Percentiles rank a stretch among this genome's conserved stretches.
These are phyloP conservation scores for Calypte anna DNA, from an alignment of 2,113 vertebrate species.

Conservation along the genomic window DNA sequence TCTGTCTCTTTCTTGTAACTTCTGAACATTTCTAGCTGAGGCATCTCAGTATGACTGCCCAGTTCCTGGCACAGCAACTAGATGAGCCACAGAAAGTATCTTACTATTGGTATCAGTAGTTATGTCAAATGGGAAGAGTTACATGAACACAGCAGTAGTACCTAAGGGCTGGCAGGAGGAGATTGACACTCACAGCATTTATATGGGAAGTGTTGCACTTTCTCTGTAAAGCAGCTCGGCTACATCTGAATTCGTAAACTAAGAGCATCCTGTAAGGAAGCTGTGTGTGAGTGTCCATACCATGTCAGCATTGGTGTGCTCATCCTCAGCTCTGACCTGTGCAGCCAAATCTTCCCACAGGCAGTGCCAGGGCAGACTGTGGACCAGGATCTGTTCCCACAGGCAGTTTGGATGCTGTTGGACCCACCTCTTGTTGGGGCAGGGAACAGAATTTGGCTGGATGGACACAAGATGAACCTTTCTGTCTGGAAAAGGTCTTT, in stretches of 20 bases:
- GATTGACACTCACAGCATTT: neutral
- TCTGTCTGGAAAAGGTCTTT: neutral
- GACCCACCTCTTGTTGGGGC: neutral
- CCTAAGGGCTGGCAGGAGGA: neutral
- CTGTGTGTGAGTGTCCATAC: no score
- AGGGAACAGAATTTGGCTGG: neutral
- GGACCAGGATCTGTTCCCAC: neutral
- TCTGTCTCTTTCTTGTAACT: neutral
- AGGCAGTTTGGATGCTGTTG: neutral
- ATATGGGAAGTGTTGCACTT: neutral
- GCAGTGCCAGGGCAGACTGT: fast-evolving
- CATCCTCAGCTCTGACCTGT: neutral
- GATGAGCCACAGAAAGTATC: neutral
- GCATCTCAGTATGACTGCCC: neutral
- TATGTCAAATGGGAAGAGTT: neutral
- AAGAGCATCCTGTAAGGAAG: neutral
- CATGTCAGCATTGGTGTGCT: neutral
- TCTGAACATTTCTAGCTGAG: neutral
- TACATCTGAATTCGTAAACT: neutral
- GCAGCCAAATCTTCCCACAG: neutral
- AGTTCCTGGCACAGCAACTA: neutral
- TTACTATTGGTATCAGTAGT: neutral
- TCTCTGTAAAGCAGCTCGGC: neutral
- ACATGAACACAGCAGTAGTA: neutral
- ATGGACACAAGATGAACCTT: neutral